Evolutionary conservation across 2,888 invertebrate species (phyloP), one percentile per base, ranked within the genome.

Genomic region (Galerucella calmariensis): DNA sequence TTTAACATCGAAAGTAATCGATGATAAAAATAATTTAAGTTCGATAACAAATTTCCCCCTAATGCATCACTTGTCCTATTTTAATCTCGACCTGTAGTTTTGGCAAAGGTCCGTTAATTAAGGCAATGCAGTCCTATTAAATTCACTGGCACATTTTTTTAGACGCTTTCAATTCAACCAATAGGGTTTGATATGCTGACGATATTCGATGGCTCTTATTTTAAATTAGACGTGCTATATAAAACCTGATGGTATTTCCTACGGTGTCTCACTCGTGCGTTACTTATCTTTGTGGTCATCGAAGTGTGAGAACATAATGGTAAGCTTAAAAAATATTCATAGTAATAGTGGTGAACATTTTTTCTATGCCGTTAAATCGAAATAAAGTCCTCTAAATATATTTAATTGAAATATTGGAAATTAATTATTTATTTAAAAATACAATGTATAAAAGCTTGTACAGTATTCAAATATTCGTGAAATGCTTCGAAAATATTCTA

Each of bases 161-260:
- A 72, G 67, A 71, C 69, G 48, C 59, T 67, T 74, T 69, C 69
- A 35, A 62, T 77, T 63, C 78, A 74, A 77, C 81, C 81, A 81
- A 81, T 81, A 73, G 75, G 76, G 78, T 79, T 77, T 77, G 81
- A 80, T 81, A 80, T 80, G 77, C 79, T 77, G 77, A 77, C 79
- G 79, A 78, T 81, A 77, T 78, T 77, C 69, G 79, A 79, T 78
- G 75, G 67, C 62, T 74, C 66, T 35, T 74, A 76, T 78, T 75
- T 74, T 75, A 78, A 80, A 74, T 78, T 80, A 79, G 79, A 76
- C 81, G 82, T 82, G 78, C 83, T 83, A 84, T 84, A 85, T 84
- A 85, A 84, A 84, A 83, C 82, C 79, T 69, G 72, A 76, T 75
- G 79, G 69, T 79, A 78, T 77, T 76, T 79, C 72, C 67, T 76